phyloP scores from a whole-genome alignment of 1,140 invertebrate genomes.

The Eumaeus atala region DNA sequence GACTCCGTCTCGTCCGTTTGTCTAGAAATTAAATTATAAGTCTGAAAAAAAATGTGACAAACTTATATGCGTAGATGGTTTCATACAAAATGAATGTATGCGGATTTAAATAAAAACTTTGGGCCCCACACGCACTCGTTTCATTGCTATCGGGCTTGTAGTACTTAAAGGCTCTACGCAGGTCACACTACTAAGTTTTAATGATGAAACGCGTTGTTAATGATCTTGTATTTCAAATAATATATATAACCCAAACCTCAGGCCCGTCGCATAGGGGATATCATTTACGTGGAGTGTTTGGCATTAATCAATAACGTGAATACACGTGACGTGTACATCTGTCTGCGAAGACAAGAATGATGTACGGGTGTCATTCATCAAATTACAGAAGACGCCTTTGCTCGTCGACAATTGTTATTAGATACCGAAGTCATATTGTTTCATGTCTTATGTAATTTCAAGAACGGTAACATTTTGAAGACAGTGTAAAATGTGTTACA shows the following conservation, averaged over 20 bases:
- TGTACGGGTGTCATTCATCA: slow-evolving; percentile 16
- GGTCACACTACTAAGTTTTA: too few species aligned
- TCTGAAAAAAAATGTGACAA: too few species aligned
- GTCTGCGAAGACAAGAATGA: slow-evolving; percentile 16
- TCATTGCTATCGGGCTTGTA: too few species aligned
- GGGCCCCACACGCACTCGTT: too few species aligned
- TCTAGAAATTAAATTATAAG: too few species aligned
- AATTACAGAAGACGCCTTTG: slow-evolving; percentile 15
- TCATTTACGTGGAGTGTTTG: neutral
- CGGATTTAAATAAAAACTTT: too few species aligned
- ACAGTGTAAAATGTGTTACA: too few species aligned
- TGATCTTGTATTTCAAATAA: neutral
- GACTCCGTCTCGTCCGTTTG: too few species aligned
- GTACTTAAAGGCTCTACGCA: too few species aligned
- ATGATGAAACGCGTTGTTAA: neutral
- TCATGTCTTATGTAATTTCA: neutral
- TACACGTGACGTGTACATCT: slow-evolving; percentile 16
- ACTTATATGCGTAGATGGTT: too few species aligned
- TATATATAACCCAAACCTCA: neutral
- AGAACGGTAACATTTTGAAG: neutral
- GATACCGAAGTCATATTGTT: slow-evolving; percentile 6
- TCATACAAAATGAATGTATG: too few species aligned
- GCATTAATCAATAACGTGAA: slow-evolving; percentile 16
- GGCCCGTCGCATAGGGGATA: neutral
- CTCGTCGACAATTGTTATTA: slow-evolving; percentile 13